Evolutionary conservation across 1,140 invertebrate species (phyloP).

Genomic region (Palaemon carinicauda): DNA sequence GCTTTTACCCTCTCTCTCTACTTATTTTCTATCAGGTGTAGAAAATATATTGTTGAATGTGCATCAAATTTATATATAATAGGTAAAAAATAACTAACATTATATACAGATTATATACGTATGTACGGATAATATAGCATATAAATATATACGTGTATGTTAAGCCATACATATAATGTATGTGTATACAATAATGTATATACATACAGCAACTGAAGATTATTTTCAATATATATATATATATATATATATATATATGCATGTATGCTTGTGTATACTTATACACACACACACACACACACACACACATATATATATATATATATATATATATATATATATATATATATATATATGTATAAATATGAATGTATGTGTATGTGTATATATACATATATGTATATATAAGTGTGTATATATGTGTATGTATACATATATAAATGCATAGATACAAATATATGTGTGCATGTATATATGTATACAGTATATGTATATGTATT

Average conservation of each 20-base stretch:
- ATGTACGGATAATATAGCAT: background rate
- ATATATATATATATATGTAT: conserved; percentile 8
- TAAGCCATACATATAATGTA: background rate
- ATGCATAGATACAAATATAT: background rate
- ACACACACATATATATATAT: background rate
- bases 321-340: conserved; percentile 10
- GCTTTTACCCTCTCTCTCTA: too few species aligned
- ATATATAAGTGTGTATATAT: background rate
- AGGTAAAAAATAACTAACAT: background rate
- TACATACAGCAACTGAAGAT: too few species aligned
- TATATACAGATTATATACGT: background rate
- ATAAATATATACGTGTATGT: background rate
- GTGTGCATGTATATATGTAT: too few species aligned
- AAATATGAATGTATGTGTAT: background rate
- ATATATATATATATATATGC: conserved; percentile 9
- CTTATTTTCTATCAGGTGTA: background rate
- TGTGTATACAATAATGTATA: too few species aligned
- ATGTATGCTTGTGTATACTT: too few species aligned
- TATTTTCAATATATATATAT: conserved; percentile 1
- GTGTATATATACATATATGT: conserved; percentile 4
- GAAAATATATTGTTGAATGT: background rate
- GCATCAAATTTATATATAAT: background rate
- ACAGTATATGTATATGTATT: conserved; percentile 3
- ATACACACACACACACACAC: too few species aligned
- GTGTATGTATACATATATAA: background rate